A percentile compares a stretch with the other conserved stretches of the same genome.
phyloP scores from a whole-genome alignment of 1,140 invertebrate genomes.

The Nephotettix cincticeps region DNA sequence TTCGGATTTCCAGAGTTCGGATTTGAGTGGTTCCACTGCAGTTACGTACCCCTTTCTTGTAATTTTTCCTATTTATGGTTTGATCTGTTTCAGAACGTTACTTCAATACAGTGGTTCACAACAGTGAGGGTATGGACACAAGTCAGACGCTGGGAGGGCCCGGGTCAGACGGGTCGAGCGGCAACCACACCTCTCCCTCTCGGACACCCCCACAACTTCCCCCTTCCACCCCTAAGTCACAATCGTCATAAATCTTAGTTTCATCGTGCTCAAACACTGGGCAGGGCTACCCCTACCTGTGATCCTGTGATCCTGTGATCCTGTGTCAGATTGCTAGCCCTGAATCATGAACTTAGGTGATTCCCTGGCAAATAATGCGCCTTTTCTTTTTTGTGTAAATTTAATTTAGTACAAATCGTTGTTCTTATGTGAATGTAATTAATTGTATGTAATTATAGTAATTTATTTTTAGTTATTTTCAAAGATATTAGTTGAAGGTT shows the following conservation, averaged over 20 bases:
- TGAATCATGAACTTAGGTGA: neutral
- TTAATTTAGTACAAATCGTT: conserved; percentile 10
- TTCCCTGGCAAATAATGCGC: neutral
- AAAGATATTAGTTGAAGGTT: neutral
- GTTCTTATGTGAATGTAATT: neutral
- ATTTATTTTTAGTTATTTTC: conserved; percentile 12
- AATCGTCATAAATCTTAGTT: conserved; percentile 33
- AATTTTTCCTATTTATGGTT: no score
- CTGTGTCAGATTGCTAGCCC: neutral
- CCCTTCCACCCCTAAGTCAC: conserved; percentile 31
- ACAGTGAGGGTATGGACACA: conserved; percentile 41
- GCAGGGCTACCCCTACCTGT: neutral
- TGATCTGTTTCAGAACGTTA: conserved; percentile 40
- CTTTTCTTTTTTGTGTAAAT: conserved; percentile 12
- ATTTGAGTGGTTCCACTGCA: no score
- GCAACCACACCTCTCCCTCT: conserved; percentile 39
- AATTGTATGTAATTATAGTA: conserved; percentile 1
- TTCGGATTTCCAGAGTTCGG: no score
- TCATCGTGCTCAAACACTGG: conserved; percentile 2
- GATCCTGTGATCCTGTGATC: neutral
- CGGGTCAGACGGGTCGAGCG: conserved; percentile 39
- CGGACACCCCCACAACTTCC: conserved; percentile 29
- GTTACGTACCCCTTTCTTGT: no score
- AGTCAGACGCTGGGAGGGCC: conserved; percentile 35
- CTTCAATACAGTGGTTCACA: conserved; percentile 44